phyloP scores from a whole-genome alignment of 2,113 vertebrate genomes.

The Cranoglanis bouderius region DNA sequence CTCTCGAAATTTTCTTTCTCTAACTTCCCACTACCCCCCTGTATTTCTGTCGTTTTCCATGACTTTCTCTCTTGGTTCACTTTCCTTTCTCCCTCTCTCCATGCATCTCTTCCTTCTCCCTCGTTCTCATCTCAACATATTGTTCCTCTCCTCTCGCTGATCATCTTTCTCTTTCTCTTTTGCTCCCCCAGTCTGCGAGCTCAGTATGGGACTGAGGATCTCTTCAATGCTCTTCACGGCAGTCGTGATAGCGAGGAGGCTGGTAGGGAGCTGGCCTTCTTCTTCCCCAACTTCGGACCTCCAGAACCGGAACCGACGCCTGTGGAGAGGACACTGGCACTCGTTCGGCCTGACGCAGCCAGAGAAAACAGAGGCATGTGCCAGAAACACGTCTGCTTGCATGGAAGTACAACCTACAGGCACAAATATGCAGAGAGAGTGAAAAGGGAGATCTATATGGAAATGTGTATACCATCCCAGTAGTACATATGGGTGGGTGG shows the following conservation, averaged over 20 bases:
- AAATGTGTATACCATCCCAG: constrained; percentile 1
- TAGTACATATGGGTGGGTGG: not conserved
- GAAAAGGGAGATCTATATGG: not conserved
- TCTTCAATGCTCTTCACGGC: constrained; percentile 82
- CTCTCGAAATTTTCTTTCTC: constrained; percentile 44
- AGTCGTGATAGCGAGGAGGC: constrained; percentile 76
- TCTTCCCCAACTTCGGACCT: constrained; percentile 79
- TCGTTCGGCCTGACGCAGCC: constrained; percentile 73
- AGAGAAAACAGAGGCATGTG: constrained; percentile 73
- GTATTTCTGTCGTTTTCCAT: constrained; percentile 52
- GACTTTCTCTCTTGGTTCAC: constrained; percentile 18
- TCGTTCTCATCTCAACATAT: constrained; percentile 30
- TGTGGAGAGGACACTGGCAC: constrained; percentile 75
- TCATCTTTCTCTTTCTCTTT: constrained; percentile 44
- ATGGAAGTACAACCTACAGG: constrained; percentile 35
- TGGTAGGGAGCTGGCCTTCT: constrained; percentile 79
- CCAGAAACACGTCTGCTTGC: constrained; percentile 60
- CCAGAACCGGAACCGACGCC: constrained; percentile 61
- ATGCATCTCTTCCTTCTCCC: constrained; percentile 39
- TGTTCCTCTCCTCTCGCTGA: not conserved
- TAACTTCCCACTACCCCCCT: constrained; percentile 41
- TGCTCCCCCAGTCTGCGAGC: constrained; percentile 77
- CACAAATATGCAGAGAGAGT: constrained; percentile 17
- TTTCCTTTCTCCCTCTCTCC: not conserved
- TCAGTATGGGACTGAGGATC: constrained; percentile 80